These are phyloP conservation scores for Agriopis aurantiaria DNA, from an alignment of 2,888 invertebrate species.

Conservation along the genomic window DNA sequence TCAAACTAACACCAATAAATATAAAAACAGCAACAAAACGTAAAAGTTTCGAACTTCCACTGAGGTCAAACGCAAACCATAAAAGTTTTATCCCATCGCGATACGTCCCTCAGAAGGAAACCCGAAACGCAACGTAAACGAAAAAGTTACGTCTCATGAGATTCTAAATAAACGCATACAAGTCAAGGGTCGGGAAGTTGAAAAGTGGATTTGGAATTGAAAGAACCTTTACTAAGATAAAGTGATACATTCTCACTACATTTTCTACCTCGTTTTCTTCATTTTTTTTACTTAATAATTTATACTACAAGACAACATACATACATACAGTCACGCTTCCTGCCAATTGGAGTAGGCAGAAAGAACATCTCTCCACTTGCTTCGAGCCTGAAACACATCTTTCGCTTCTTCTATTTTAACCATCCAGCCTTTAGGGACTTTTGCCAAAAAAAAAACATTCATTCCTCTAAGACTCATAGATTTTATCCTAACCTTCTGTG, in stretches of 20 bases:
- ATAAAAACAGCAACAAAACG: conserved; percentile 11
- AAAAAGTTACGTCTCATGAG: conserved; percentile 40
- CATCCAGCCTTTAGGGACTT: too few species aligned
- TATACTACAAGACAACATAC: too few species aligned
- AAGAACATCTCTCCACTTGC: too few species aligned
- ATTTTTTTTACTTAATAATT: too few species aligned
- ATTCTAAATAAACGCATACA: conserved; percentile 30
- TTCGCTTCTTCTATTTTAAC: too few species aligned
- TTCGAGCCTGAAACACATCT: too few species aligned
- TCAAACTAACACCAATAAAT: not conserved
- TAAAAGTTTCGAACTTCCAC: conserved; percentile 11
- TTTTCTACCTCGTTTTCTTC: not conserved
- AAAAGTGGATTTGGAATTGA: conserved; percentile 29
- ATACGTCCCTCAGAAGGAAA: conserved; percentile 16
- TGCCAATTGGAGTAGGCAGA: too few species aligned
- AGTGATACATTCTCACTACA: conserved; percentile 5
- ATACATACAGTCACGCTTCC: too few species aligned
- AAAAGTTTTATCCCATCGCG: conserved; percentile 22
- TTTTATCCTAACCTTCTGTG: too few species aligned
- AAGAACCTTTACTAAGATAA: conserved; percentile 16
- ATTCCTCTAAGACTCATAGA: too few species aligned
- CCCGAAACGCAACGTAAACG: conserved; percentile 36
- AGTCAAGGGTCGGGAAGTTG: conserved; percentile 25
- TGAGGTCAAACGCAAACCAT: conserved; percentile 16
- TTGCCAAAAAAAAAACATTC: too few species aligned